These are phyloP conservation scores for Crocallis elinguaria DNA, from an alignment of 2,888 invertebrate genomes.

Conservation along the genomic window DNA sequence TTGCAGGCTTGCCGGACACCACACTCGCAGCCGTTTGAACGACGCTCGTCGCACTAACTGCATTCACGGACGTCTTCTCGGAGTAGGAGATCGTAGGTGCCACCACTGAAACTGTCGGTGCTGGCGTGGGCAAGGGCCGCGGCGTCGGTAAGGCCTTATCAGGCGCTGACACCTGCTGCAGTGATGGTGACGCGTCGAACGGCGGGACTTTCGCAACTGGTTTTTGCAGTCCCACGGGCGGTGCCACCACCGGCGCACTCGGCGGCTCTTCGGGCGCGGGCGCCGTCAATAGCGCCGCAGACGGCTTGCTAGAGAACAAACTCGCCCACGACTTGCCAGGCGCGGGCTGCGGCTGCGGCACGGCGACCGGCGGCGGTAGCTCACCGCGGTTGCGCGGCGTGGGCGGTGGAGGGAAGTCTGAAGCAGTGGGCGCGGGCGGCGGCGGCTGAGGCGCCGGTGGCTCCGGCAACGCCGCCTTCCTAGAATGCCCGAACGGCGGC, in stretches of 20 bases:
- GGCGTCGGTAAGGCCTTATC: constrained; percentile 61
- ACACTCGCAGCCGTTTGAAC: constrained; percentile 36
- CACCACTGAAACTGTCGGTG: constrained; percentile 39
- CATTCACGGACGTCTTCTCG: constrained; percentile 66
- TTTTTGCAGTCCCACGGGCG: constrained; percentile 70
- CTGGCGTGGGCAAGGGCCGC: constrained; percentile 38
- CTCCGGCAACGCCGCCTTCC: constrained; percentile 64
- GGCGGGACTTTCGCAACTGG: constrained; percentile 87
- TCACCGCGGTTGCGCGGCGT: constrained; percentile 75
- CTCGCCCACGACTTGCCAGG: constrained; percentile 88
- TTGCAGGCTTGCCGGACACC: constrained; percentile 43
- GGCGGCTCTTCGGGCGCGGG: constrained; percentile 60
- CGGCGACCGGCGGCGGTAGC: constrained; percentile 60
- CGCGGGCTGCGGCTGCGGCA: constrained; percentile 70
- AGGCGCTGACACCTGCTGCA: constrained; percentile 48
- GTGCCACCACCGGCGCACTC: constrained; percentile 57
- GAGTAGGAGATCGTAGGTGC: constrained; percentile 36
- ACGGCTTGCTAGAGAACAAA: constrained; percentile 80
- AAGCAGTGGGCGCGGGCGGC: constrained; percentile 78
- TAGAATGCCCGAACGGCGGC: constrained; percentile 75
- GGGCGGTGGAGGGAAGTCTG: constrained; percentile 80
- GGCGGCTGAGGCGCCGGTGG: constrained; percentile 71
- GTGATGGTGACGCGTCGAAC: constrained; percentile 79
- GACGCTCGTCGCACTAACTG: constrained; percentile 52
- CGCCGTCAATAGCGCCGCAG: constrained; percentile 42